Percentiles rank a stretch among this genome's conserved stretches.
Evolutionary conservation across 1,140 invertebrate species (phyloP).

Genomic region (Lucilia cuprina): DNA sequence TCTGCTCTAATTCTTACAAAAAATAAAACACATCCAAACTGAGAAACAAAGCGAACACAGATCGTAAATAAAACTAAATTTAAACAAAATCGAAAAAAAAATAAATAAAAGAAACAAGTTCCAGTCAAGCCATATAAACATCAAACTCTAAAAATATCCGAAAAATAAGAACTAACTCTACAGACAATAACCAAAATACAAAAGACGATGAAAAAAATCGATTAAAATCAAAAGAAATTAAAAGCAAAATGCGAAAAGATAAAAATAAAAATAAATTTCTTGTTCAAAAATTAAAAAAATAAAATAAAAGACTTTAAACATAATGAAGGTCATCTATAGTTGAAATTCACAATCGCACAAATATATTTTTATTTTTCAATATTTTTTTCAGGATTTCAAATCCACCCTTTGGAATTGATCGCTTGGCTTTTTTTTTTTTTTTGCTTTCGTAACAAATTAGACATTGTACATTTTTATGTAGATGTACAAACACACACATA

Average conservation of each 20-base stretch:
- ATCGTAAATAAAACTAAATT: neutral
- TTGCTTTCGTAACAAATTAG: neutral
- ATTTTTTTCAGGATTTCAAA: neutral
- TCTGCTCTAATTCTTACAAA: neutral
- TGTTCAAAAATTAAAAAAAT: neutral
- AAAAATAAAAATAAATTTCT: conserved; percentile 3
- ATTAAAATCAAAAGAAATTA: conserved; percentile 18
- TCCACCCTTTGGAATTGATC: neutral
- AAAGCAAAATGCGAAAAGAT: conserved; percentile 17
- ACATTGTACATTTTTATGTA: neutral
- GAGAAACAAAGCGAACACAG: neutral
- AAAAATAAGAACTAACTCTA: too few relatives aligned
- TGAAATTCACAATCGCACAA: neutral
- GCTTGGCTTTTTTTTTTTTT: too few relatives aligned
- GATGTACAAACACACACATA: too few relatives aligned
- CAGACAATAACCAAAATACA: neutral
- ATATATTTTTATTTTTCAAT: neutral
- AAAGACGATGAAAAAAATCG: neutral
- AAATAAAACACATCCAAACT: neutral
- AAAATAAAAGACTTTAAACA: neutral
- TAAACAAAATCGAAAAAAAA: neutral
- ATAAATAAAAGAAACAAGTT: neutral
- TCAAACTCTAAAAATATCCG: neutral
- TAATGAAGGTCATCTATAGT: neutral
- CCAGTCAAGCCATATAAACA: conserved; percentile 17